These are phyloP conservation scores for Dicranocentrus wangi DNA, from an alignment of 2,888 invertebrate genomes.

Conservation along the genomic window DNA sequence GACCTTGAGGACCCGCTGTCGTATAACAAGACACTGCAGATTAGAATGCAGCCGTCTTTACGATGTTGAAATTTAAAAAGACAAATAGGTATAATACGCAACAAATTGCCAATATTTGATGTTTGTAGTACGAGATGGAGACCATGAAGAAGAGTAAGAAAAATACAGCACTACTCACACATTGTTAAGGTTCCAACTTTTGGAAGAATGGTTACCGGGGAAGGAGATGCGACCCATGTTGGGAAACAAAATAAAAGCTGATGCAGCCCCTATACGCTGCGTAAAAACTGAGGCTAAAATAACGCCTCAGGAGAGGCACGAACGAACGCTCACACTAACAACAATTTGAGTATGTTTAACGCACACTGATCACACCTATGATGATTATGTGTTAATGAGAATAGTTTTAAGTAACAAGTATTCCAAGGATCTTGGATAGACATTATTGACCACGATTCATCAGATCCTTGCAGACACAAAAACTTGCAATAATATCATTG, in stretches of 20 bases:
- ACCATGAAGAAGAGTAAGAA: not conserved
- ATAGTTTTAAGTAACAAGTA: constrained; percentile 27
- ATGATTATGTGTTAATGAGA: constrained; percentile 18
- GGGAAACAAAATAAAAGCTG: too few species aligned
- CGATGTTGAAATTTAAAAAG: too few species aligned
- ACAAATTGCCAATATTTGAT: too few species aligned
- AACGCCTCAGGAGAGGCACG: constrained; percentile 12
- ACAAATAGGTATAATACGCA: too few species aligned
- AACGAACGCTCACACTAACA: constrained; percentile 1
- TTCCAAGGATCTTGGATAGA: constrained; percentile 57
- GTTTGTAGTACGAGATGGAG: too few species aligned
- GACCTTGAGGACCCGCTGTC: too few species aligned
- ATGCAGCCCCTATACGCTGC: too few species aligned
- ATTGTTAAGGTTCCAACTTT: constrained; percentile 50
- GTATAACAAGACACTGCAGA: too few species aligned
- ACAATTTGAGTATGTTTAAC: not conserved
- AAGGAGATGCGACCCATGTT: constrained; percentile 43
- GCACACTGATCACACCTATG: constrained; percentile 1
- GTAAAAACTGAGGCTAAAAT: not conserved
- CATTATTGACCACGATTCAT: constrained; percentile 37
- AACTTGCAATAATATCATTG: too few species aligned
- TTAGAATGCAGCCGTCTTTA: too few species aligned
- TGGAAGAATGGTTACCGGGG: constrained; percentile 39
- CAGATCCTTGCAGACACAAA: too few species aligned
- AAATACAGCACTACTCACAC: constrained; percentile 2